Conservation (phyloP, 2,113 vertebrate genomes). For the Verasper variegatus region DNA sequence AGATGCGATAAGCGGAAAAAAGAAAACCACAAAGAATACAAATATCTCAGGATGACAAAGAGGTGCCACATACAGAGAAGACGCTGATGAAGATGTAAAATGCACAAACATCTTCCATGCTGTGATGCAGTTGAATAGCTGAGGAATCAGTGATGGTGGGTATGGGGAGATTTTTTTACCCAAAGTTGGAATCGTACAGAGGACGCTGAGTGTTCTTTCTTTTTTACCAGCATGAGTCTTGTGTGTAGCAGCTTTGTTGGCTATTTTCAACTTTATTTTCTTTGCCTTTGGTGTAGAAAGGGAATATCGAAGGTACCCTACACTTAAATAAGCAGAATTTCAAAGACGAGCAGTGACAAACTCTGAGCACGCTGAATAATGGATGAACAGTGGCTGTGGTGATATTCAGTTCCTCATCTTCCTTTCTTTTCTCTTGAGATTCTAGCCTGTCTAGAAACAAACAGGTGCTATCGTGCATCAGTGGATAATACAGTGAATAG, state of each 20-base stretch:
- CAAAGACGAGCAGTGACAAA: conserved; percentile 33
- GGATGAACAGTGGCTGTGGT: conserved; percentile 22
- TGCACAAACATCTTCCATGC: background rate
- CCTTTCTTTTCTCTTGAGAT: conserved; percentile 19
- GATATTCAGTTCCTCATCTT: background rate
- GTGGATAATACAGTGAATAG: background rate
- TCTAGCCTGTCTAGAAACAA: background rate
- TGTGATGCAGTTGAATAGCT: background rate
- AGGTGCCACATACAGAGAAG: no score
- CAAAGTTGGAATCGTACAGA: conserved; percentile 10
- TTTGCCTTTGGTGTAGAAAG: background rate
- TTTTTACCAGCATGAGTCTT: background rate
- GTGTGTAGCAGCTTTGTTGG: background rate
- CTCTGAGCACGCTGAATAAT: conserved; percentile 45
- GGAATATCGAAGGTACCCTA: conserved; percentile 27
- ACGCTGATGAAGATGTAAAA: no score
- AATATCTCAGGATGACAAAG: no score
- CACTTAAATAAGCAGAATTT: conserved; percentile 38
- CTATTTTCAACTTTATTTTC: conserved; percentile 15
- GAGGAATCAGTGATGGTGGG: background rate
- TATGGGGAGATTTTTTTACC: background rate
- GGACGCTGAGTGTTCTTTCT: background rate
- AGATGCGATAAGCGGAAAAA: no score
- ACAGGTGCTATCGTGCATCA: background rate
- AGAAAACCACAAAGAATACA: no score